Conservation (phyloP, 2,797 vertebrate genomes). For the Melanotaenia trifasciata region DNA sequence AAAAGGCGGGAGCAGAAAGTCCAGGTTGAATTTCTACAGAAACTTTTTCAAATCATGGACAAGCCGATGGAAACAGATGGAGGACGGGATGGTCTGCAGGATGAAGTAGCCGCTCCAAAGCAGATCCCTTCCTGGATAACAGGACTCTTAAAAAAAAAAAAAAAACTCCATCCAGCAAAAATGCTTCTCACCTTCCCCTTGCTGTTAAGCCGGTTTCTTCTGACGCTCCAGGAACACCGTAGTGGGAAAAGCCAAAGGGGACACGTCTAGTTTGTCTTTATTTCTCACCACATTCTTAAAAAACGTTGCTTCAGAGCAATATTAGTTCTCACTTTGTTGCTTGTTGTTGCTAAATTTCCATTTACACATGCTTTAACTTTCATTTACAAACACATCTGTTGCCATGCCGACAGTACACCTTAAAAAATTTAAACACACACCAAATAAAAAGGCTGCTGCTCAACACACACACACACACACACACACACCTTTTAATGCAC, state of each 20-base stretch:
- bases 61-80: conserved; percentile 30
- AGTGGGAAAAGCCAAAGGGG: conserved; percentile 69
- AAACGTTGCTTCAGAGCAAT: conserved; percentile 41
- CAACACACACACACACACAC: conserved; percentile 16
- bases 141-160: conserved; percentile 47
- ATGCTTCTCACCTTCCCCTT: conserved; percentile 53
- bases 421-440: conserved; percentile 34
- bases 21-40: conserved; percentile 50
- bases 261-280: conserved; percentile 40
- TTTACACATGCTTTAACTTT: conserved; percentile 46
- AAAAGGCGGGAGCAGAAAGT: conserved; percentile 12
- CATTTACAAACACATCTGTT: conserved; percentile 13
- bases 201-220: conserved; percentile 39
- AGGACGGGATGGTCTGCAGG: too few species aligned
- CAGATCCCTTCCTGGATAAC: conserved; percentile 59
- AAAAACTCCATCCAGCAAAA: conserved; percentile 24
- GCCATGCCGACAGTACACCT: conserved; percentile 18
- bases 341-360: conserved; percentile 24
- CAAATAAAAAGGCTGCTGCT: conserved; percentile 50
- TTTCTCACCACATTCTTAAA: conserved; percentile 35
- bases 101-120: conserved; percentile 34
- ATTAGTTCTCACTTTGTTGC: conserved; percentile 20
- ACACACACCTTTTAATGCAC: conserved; percentile 52
- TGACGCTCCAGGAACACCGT: too few species aligned
- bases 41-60: conserved; percentile 54